Conservation (phyloP, 2,797 vertebrate species). For the Schizopygopsis pylzovi region DNA sequence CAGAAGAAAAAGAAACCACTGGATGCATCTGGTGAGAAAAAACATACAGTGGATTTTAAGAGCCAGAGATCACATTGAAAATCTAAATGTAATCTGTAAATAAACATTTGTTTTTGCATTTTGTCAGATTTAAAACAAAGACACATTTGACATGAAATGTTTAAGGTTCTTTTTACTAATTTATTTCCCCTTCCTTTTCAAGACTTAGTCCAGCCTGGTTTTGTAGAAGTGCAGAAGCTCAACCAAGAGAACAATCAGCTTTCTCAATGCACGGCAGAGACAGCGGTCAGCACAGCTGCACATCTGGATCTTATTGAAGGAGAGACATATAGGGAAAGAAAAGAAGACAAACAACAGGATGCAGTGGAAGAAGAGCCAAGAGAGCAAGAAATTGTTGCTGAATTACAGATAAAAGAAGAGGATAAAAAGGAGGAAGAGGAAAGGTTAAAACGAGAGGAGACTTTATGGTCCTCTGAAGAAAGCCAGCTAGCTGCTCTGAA, state of each 20-base stretch:
- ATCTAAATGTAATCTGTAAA: background rate
- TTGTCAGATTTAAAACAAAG: background rate
- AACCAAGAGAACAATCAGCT: slow-evolving; percentile 83
- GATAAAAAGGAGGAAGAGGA: slow-evolving; percentile 39
- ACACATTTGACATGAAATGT: background rate
- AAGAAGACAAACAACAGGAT: slow-evolving; percentile 7
- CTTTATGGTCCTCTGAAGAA: slow-evolving; percentile 39
- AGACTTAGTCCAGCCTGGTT: slow-evolving; percentile 74
- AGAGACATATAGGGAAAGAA: slow-evolving; percentile 47
- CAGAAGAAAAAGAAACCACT: slow-evolving; percentile 81
- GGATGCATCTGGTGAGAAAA: slow-evolving; percentile 79
- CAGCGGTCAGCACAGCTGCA: slow-evolving; percentile 41
- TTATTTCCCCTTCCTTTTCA: slow-evolving; percentile 52
- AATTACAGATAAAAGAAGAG: slow-evolving; percentile 32
- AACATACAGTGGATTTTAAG: background rate
- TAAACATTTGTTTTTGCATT: background rate
- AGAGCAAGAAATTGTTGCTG: slow-evolving; percentile 46
- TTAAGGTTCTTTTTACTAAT: background rate
- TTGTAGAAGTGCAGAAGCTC: slow-evolving; percentile 81
- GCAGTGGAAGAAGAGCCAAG: slow-evolving; percentile 48
- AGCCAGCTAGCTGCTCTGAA: slow-evolving; percentile 38
- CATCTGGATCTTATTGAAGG: slow-evolving; percentile 60
- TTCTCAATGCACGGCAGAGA: slow-evolving; percentile 63
- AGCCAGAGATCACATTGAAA: background rate
- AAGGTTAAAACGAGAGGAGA: slow-evolving; percentile 20